Evolutionary conservation across 2,888 invertebrate species (phyloP), one percentile per base, ranked within the genome.

Genomic region (Eudemis profundana): DNA sequence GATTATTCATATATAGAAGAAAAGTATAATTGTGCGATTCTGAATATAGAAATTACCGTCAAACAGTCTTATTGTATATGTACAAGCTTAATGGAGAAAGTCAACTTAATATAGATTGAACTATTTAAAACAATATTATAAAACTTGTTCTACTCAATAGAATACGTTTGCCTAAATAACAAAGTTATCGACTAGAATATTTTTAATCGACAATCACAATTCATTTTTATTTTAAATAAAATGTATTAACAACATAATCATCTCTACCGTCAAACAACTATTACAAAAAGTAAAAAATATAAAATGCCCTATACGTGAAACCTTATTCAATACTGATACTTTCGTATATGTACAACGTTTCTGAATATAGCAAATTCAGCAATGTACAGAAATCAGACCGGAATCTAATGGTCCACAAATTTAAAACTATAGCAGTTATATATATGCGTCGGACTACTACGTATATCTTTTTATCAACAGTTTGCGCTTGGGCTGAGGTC

Each of bases 11-110:
- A 75, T 77, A 83, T 82, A 85, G 82, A 84, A 83, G 84, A 81
- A 82, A 83, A 84, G 81, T 83, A 83, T 64, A 64, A 64, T 87
- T 87, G 87, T 87, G 87, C 87, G 87, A 82, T 80, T 78, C 77
- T 79, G 81, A 78, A 78, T 82, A 78, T 53, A 76, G 69, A 82
- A 74, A 72, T 79, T 82, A 77, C 78, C 78, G 74, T 82, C 76
- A 73, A 78, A 86, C 87, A 88, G 87, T 88, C 87, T 87, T 85
- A 83, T 78, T 75, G 78, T 79, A 83, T 79, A 77, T 70, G 68
- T 70, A 71, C 69, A 69, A 78, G 81, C 78, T 81, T 69, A 68
- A 62, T 67, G 68, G 72, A 70, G 61, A 70, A 74, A 73, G 47
- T 49, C 12, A 66, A 57, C 40, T 68, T 40, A 67, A 42, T n/a